Conservation (phyloP, 2,888 invertebrate species). For the Thelaira solivaga region DNA sequence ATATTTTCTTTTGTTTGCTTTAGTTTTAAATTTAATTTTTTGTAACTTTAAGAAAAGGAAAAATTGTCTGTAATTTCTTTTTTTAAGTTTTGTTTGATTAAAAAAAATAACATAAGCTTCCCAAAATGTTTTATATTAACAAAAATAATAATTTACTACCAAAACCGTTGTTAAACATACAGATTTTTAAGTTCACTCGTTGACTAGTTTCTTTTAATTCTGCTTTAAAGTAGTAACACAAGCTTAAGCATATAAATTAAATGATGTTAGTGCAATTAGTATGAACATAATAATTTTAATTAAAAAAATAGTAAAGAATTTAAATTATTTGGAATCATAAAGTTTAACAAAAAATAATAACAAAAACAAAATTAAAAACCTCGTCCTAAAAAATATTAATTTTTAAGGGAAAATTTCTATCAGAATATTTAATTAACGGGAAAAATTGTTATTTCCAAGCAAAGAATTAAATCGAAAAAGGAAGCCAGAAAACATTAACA, state of each 20-base stretch:
- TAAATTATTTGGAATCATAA: background rate
- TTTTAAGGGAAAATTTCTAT: too few species aligned
- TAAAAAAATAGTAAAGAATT: background rate
- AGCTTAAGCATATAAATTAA: constrained; percentile 20
- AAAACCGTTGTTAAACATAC: constrained; percentile 73
- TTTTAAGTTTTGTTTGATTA: constrained; percentile 23
- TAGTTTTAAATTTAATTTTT: background rate
- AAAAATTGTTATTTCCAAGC: too few species aligned
- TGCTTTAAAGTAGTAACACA: background rate
- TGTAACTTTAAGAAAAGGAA: background rate
- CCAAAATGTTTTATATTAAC: constrained; percentile 61
- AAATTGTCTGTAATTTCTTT: constrained; percentile 48
- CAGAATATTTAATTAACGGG: too few species aligned
- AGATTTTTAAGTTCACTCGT: constrained; percentile 33
- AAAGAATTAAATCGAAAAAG: too few species aligned
- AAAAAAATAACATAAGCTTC: constrained; percentile 71
- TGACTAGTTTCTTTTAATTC: constrained; percentile 5
- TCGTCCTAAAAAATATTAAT: too few species aligned
- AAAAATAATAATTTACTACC: constrained; percentile 70
- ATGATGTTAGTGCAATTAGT: constrained; percentile 7
- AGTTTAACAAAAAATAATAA: background rate
- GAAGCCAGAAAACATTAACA: too few species aligned
- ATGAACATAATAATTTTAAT: background rate
- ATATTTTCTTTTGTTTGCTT: background rate
- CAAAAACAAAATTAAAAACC: too few species aligned